Conservation (phyloP, 2,888 invertebrate genomes). For the Phortica okadai region DNA sequence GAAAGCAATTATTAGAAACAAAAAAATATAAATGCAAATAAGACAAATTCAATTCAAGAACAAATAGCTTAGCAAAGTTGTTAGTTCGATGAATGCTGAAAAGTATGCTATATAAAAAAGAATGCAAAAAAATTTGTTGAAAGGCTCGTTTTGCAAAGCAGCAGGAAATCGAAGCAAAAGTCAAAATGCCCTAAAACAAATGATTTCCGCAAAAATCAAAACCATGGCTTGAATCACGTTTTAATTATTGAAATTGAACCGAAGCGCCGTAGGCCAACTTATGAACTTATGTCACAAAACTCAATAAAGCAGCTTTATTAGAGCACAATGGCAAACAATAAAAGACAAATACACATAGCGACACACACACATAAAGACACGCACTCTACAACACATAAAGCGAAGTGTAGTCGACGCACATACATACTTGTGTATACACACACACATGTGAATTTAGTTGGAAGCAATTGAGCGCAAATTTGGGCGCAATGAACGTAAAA, state of each 20-base stretch:
- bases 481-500: slow-evolving; percentile 13
- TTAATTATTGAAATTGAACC: slow-evolving; percentile 1
- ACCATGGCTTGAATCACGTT: background rate
- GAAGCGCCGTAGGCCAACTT: background rate
- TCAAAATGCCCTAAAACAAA: background rate
- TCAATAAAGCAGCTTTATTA: slow-evolving; percentile 19
- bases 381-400: background rate
- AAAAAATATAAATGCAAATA: no score
- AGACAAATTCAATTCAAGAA: no score
- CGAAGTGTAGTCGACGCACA: background rate
- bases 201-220: background rate
- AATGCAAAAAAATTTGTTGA: background rate
- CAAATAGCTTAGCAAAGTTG: no score
- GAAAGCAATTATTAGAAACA: no score
- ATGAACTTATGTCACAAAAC: slow-evolving; percentile 24
- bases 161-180: no score
- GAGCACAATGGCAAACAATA: slow-evolving; percentile 2
- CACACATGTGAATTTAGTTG: background rate
- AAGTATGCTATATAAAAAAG: no score
- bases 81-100: no score
- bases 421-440: background rate
- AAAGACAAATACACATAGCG: background rate
- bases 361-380: background rate
- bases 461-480: slow-evolving; percentile 22
- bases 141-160: background rate